phyloP scores from a whole-genome alignment of 2,113 vertebrate genomes.

The Eira barbara region DNA sequence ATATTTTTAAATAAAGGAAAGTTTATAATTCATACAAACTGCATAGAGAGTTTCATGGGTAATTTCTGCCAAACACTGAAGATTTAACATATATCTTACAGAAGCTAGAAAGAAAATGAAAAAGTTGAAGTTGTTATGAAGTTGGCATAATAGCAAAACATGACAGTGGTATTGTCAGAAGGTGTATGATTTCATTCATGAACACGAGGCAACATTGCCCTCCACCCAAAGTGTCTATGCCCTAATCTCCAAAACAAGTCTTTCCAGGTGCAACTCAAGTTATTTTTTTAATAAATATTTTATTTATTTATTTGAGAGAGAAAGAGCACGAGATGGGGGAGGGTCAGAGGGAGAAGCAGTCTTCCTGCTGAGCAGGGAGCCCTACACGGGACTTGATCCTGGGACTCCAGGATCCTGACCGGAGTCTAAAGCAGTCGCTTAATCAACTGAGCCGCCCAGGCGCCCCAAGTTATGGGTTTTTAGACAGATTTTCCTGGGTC shows the following conservation, averaged over 20 bases:
- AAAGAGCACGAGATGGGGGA: too few relatives aligned
- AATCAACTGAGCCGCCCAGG: too few relatives aligned
- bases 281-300: too few relatives aligned
- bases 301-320: too few relatives aligned
- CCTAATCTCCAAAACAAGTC: background rate
- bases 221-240: too few relatives aligned
- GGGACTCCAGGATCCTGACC: too few relatives aligned
- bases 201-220: background rate
- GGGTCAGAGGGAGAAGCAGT: too few relatives aligned
- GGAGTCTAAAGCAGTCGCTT: too few relatives aligned
- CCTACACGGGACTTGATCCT: too few relatives aligned
- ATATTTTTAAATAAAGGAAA: background rate
- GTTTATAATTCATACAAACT: background rate
- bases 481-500: background rate
- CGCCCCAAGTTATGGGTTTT: background rate
- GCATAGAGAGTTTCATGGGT: background rate
- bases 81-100: background rate
- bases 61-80: background rate
- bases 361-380: too few relatives aligned
- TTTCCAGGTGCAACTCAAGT: background rate
- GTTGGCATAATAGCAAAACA: too few relatives aligned
- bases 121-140: background rate
- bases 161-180: background rate
- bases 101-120: background rate
- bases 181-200: rapidly evolving